Conservation (phyloP, 2,113 vertebrate species). For the Drymodes brunneopygia region DNA sequence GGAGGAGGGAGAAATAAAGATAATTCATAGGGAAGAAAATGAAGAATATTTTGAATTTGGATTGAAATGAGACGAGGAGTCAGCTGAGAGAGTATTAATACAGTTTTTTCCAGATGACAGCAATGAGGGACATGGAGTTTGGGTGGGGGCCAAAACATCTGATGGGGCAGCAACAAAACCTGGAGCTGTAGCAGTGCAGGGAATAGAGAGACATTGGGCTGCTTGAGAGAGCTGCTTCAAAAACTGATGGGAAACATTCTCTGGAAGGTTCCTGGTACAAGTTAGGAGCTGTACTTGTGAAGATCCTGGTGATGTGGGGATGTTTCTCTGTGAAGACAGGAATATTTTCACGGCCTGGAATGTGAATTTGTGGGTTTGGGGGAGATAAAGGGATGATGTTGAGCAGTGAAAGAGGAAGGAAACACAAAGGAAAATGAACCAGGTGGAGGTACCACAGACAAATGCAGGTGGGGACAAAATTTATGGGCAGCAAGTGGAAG, state of each 20-base stretch:
- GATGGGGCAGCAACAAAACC: neutral
- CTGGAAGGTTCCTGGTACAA: neutral
- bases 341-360: neutral
- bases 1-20: neutral
- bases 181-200: neutral
- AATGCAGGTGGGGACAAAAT: neutral
- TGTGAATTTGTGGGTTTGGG: neutral
- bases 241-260: neutral
- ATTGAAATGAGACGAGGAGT: neutral
- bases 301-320: neutral
- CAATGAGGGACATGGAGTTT: neutral
- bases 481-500: neutral
- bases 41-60: neutral
- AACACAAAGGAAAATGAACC: neutral
- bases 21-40: neutral
- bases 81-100: neutral
- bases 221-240: neutral
- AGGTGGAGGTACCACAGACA: neutral
- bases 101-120: constrained; percentile 25
- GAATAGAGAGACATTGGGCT: neutral
- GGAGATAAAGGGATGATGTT: neutral
- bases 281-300: neutral
- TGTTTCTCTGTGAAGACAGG: neutral
- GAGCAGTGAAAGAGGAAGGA: neutral
- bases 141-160: constrained; percentile 33